A percentile compares a stretch with the other conserved stretches of the same genome.
These are phyloP conservation scores for Polyommatus iphigenia DNA, from an alignment of 2,888 invertebrate species.

Conservation along the genomic window DNA sequence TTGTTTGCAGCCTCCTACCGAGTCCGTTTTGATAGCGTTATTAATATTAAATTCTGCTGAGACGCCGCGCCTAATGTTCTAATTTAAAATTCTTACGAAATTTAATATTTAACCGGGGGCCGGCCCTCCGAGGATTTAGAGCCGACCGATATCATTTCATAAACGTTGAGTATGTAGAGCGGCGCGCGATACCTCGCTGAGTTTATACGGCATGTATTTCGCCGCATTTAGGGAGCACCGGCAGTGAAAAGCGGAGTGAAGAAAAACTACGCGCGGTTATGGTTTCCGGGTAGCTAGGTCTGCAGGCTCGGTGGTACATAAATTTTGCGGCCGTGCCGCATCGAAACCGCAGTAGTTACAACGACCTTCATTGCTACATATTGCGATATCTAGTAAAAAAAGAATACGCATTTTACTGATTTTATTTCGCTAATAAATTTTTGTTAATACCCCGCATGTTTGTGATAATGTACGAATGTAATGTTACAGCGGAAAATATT, in stretches of 20 bases:
- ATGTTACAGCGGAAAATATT: not conserved
- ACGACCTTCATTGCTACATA: slow-evolving; percentile 64
- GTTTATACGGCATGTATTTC: slow-evolving; percentile 42
- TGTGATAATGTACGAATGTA: not conserved
- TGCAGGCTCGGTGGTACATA: slow-evolving; percentile 74
- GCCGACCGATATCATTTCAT: slow-evolving; percentile 53
- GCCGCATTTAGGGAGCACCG: slow-evolving; percentile 44
- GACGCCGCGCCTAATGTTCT: slow-evolving; percentile 69
- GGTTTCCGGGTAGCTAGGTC: slow-evolving; percentile 62
- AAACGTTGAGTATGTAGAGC: slow-evolving; percentile 59
- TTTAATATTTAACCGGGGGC: slow-evolving; percentile 72
- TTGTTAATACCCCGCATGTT: slow-evolving; percentile 6
- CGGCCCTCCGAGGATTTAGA: slow-evolving; percentile 56
- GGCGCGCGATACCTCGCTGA: slow-evolving; percentile 59
- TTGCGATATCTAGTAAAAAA: slow-evolving; percentile 69
- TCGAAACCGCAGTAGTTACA: slow-evolving; percentile 72
- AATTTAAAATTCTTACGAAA: slow-evolving; percentile 77
- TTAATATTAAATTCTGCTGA: slow-evolving; percentile 73
- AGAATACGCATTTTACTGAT: slow-evolving; percentile 15
- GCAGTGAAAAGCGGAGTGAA: slow-evolving; percentile 58
- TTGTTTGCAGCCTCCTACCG: slow-evolving; percentile 60
- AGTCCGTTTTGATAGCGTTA: slow-evolving; percentile 65
- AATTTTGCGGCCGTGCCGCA: slow-evolving; percentile 74
- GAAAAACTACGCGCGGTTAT: slow-evolving; percentile 52
- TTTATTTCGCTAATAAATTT: slow-evolving; percentile 22